These are phyloP conservation scores for Doryteuthis pealeii DNA, from an alignment of 1,140 invertebrate genomes.

Conservation along the genomic window DNA sequence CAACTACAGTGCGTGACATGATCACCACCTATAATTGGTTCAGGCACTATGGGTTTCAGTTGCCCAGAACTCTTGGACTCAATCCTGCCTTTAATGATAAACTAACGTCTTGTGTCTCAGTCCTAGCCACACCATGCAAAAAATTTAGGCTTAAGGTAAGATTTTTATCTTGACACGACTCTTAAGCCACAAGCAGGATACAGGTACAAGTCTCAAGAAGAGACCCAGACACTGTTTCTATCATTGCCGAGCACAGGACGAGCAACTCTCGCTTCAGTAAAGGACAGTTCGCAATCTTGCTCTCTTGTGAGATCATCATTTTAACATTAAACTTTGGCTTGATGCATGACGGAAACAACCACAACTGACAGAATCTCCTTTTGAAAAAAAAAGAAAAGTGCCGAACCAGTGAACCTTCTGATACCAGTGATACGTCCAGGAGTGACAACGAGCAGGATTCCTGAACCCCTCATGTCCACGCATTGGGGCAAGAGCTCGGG, in stretches of 20 bases:
- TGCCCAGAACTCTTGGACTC: constrained; percentile 1
- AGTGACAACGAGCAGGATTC: neutral
- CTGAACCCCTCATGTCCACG: constrained; percentile 6
- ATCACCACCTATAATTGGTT: constrained; percentile 24
- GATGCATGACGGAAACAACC: neutral
- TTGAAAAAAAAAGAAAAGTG: neutral
- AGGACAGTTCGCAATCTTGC: neutral
- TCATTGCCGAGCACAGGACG: neutral
- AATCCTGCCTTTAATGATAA: constrained; percentile 13
- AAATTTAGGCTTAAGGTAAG: neutral
- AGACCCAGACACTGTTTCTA: neutral
- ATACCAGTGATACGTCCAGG: neutral
- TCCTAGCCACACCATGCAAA: constrained; percentile 18
- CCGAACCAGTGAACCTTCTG: neutral
- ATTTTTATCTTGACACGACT: constrained; percentile 51
- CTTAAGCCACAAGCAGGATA: constrained; percentile 44
- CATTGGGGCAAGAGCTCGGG: neutral
- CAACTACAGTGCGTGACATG: too few relatives aligned
- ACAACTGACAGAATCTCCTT: too few relatives aligned
- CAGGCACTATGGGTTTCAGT: constrained; percentile 35
- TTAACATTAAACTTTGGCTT: too few relatives aligned
- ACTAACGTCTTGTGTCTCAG: constrained; percentile 15
- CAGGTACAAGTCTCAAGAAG: neutral
- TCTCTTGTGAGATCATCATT: neutral
- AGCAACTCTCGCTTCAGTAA: too few relatives aligned